Conservation (phyloP, 2,888 invertebrate genomes). For the Neoascia interrupta region DNA sequence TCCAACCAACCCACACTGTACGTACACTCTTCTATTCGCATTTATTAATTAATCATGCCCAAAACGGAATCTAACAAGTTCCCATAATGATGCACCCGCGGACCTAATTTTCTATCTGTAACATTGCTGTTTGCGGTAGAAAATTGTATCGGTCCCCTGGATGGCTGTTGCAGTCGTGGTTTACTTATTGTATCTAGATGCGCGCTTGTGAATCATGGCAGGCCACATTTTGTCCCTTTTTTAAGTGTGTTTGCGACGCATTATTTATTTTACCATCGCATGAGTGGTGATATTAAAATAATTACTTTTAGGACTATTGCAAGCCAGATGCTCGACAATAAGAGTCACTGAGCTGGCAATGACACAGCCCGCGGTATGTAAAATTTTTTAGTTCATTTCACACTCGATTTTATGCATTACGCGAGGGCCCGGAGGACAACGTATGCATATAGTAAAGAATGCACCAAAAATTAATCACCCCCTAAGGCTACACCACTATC, state of each 20-base stretch:
- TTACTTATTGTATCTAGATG: constrained; percentile 28
- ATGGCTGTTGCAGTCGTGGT: constrained; percentile 21
- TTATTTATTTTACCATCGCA: constrained; percentile 60
- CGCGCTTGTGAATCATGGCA: constrained; percentile 23
- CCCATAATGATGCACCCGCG: constrained; percentile 50
- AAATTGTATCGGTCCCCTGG: constrained; percentile 54
- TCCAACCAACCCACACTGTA: constrained; percentile 17
- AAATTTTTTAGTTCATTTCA: constrained; percentile 55
- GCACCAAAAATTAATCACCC: too few relatives aligned
- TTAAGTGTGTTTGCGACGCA: constrained; percentile 27
- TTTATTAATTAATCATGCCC: constrained; percentile 67
- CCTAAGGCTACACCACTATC: too few relatives aligned
- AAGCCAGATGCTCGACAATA: constrained; percentile 56
- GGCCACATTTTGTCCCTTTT: constrained; percentile 43
- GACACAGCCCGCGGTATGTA: constrained; percentile 33
- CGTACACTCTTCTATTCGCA: constrained; percentile 12
- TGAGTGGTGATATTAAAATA: constrained; percentile 63
- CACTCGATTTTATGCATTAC: constrained; percentile 37
- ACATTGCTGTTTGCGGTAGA: constrained; percentile 26
- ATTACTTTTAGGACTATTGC: constrained; percentile 49
- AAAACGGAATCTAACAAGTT: constrained; percentile 64
- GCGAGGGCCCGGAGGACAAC: too few relatives aligned
- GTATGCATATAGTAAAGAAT: too few relatives aligned
- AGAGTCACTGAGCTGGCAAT: constrained; percentile 19
- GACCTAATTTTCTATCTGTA: constrained; percentile 34